These are phyloP conservation scores for Caenorhabditis sp. DNA, from an alignment of 2,888 invertebrate genomes.

Conservation along the genomic window DNA sequence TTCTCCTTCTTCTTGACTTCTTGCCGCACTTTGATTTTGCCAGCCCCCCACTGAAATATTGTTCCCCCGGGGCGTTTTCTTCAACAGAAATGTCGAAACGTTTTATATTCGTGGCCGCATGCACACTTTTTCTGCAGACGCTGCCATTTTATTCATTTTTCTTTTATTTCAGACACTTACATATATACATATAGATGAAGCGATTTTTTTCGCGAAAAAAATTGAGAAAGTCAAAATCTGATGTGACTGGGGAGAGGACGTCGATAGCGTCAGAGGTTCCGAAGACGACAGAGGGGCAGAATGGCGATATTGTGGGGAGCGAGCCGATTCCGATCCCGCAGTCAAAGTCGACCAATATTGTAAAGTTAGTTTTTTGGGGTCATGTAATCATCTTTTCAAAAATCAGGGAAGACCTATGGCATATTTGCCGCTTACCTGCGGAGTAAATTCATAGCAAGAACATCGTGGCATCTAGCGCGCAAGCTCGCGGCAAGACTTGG, in stretches of 20 bases:
- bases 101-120: not conserved
- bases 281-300: not conserved
- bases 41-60: constrained; percentile 6
- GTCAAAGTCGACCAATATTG: constrained; percentile 52
- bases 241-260: constrained; percentile 43
- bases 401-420: no score
- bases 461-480: no score
- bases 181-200: constrained; percentile 48
- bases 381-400: no score
- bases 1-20: constrained; percentile 8
- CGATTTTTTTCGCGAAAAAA: constrained; percentile 56
- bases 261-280: constrained; percentile 3
- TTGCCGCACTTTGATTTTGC: constrained; percentile 34
- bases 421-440: no score
- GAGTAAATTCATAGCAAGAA: no score
- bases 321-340: constrained; percentile 25
- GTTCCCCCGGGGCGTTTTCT: constrained; percentile 23
- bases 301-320: constrained; percentile 2
- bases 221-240: constrained; percentile 56
- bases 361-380: constrained; percentile 27
- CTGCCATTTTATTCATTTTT: constrained; percentile 7
- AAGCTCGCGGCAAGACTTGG: no score
- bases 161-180: no score
- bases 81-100: constrained; percentile 17
- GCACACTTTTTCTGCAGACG: no score